phyloP scores from a whole-genome alignment of 2,113 vertebrate species.

The Turnix velox region DNA sequence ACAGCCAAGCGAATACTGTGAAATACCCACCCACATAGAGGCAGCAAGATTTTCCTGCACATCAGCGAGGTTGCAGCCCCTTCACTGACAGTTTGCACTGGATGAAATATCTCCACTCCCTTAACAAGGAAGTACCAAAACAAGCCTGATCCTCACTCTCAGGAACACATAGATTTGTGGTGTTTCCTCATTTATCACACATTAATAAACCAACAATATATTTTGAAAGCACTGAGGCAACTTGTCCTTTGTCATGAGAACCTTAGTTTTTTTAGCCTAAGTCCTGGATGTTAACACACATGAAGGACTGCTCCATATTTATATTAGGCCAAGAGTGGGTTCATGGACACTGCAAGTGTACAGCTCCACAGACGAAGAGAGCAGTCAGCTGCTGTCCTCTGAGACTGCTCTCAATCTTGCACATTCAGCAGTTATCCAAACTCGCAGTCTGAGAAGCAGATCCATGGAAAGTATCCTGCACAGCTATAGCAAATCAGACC shows the following conservation, averaged over 20 bases:
- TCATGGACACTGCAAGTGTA: neutral
- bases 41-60: neutral
- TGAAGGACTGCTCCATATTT: neutral
- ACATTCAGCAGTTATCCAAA: neutral
- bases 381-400: neutral
- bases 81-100: too few species aligned
- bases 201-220: neutral
- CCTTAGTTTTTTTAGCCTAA: neutral
- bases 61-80: neutral
- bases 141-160: neutral
- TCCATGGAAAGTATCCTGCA: neutral
- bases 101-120: too few species aligned
- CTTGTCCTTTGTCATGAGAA: neutral
- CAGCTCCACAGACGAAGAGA: neutral
- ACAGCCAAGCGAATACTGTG: neutral
- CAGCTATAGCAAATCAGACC: neutral
- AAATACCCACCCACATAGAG: accelerated
- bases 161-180: neutral
- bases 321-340: neutral
- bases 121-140: neutral
- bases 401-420: neutral
- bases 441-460: neutral
- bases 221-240: neutral
- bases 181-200: neutral
- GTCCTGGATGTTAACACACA: neutral